A percentile compares a stretch with the other conserved stretches of the same genome.
Conservation (phyloP, 1,140 invertebrate genomes). For the Monomorium pharaonis region DNA sequence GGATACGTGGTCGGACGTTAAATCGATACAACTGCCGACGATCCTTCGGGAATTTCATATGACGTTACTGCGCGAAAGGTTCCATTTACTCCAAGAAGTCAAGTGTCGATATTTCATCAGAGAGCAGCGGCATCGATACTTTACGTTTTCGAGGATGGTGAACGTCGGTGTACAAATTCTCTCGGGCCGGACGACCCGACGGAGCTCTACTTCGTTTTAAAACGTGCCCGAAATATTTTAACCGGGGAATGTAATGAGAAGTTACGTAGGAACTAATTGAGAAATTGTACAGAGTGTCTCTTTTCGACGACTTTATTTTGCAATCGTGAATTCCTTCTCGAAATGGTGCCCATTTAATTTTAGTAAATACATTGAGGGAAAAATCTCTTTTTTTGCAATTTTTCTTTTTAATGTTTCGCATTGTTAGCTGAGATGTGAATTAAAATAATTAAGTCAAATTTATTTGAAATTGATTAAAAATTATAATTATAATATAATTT, state of each 20-base stretch:
- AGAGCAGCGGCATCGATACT: slow-evolving; percentile 38
- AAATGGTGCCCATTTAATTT: not conserved
- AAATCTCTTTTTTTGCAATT: not conserved
- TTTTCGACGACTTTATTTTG: not conserved
- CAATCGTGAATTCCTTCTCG: not conserved
- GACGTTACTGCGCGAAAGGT: slow-evolving; percentile 38
- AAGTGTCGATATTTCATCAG: slow-evolving; percentile 58
- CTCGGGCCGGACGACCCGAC: not conserved
- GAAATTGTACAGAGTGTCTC: not conserved
- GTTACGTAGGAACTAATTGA: not conserved
- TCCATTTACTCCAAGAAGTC: slow-evolving; percentile 51
- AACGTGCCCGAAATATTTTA: not conserved
- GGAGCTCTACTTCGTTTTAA: not conserved
- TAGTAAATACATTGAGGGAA: not conserved
- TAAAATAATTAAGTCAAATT: not conserved
- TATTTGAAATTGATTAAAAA: not conserved
- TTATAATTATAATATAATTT: not conserved
- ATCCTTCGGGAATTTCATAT: slow-evolving; percentile 40
- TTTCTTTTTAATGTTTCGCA: not conserved
- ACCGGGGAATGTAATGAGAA: not conserved
- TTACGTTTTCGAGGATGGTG: slow-evolving; percentile 30
- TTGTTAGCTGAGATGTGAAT: not conserved
- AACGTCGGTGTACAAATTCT: slow-evolving; percentile 15
- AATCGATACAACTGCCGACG: slow-evolving; percentile 53
- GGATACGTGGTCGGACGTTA: slow-evolving; percentile 53